phyloP scores from a whole-genome alignment of 2,113 vertebrate species.

The Platichthys flesus region DNA sequence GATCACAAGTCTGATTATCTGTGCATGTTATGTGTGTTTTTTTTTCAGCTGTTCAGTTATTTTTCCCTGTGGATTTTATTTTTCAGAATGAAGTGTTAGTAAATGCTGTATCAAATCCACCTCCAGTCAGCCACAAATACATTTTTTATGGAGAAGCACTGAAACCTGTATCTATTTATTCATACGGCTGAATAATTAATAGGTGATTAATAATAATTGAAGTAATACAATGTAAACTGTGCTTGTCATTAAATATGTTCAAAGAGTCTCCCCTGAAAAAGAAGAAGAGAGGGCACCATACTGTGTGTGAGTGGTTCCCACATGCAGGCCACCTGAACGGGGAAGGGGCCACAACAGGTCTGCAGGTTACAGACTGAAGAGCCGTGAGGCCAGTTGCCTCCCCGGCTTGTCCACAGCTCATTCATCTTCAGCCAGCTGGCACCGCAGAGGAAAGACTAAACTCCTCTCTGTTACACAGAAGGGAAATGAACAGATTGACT shows the following conservation, averaged over 20 bases:
- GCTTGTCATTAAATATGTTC: too few relatives aligned
- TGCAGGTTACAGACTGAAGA: neutral
- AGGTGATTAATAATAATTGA: too few relatives aligned
- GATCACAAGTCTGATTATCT: too few relatives aligned
- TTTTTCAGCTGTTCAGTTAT: neutral
- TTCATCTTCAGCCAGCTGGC: constrained; percentile 50
- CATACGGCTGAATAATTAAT: neutral
- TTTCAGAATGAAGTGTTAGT: too few relatives aligned
- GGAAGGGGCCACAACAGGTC: neutral
- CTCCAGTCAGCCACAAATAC: too few relatives aligned
- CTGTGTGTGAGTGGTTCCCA: neutral
- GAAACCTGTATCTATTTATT: neutral
- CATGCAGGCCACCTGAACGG: constrained; percentile 1
- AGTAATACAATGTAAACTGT: too few relatives aligned
- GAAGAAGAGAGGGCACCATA: neutral
- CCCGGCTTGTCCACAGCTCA: neutral
- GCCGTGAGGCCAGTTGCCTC: neutral
- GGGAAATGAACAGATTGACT: constrained; percentile 76
- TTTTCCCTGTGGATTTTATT: neutral
- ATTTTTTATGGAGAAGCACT: neutral
- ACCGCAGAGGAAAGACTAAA: constrained; percentile 16
- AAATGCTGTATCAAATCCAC: too few relatives aligned
- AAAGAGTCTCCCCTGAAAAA: too few relatives aligned
- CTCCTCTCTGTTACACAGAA: constrained; percentile 46
- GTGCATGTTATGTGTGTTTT: too few relatives aligned